These are phyloP conservation scores for Cosmopolites sordidus DNA, from an alignment of 2,888 invertebrate genomes.

Conservation along the genomic window DNA sequence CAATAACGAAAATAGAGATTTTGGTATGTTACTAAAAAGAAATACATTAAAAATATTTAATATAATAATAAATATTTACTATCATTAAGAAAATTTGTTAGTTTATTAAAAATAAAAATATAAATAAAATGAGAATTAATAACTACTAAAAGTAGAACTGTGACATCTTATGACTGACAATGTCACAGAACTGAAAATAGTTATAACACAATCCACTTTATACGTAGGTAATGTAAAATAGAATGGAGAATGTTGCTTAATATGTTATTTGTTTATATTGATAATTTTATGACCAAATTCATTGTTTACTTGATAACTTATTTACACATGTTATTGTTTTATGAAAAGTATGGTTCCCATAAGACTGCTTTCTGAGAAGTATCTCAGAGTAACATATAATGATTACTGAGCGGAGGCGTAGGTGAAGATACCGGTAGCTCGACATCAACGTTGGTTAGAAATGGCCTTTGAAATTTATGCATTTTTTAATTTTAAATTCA, in stretches of 20 bases:
- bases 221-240: slow-evolving; percentile 7
- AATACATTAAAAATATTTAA: slow-evolving; percentile 2
- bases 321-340: background rate
- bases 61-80: slow-evolving; percentile 4
- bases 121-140: background rate
- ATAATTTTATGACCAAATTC: slow-evolving; percentile 3
- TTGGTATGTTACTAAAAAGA: slow-evolving; percentile 3
- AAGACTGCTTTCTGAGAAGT: too few relatives aligned
- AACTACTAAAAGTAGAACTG: background rate
- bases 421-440: too few relatives aligned
- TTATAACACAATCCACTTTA: slow-evolving; percentile 6
- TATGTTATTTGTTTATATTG: background rate
- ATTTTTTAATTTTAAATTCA: too few relatives aligned
- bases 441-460: too few relatives aligned
- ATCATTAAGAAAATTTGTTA: slow-evolving; percentile 5
- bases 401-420: too few relatives aligned
- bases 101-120: slow-evolving; percentile 5
- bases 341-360: background rate
- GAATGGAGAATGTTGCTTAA: slow-evolving; percentile 2
- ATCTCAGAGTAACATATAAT: too few relatives aligned
- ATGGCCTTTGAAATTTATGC: too few relatives aligned
- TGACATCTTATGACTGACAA: slow-evolving; percentile 4
- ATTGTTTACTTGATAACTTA: background rate
- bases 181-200: slow-evolving; percentile 6
- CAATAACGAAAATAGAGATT: background rate